Percentiles rank a stretch among this genome's conserved stretches.
Evolutionary conservation across 2,797 vertebrate genomes (phyloP).

Genomic region (Podargus strigoides): DNA sequence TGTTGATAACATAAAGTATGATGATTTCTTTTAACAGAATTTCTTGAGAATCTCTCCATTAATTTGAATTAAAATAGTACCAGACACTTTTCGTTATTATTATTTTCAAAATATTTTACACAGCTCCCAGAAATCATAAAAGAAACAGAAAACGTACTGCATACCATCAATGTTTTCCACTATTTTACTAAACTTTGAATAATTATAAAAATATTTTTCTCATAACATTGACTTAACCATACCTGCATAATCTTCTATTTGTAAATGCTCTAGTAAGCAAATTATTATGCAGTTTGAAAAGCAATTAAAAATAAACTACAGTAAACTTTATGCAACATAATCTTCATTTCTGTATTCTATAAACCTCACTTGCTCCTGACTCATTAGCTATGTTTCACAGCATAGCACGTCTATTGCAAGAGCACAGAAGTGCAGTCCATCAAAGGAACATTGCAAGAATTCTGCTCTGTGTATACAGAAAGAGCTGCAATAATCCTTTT

Average conservation of each 20-base stretch:
- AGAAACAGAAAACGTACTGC: not conserved
- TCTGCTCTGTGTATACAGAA: not conserved
- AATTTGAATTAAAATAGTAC: not conserved
- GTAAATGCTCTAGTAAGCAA: not conserved
- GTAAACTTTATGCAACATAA: not conserved
- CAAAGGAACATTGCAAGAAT: not conserved
- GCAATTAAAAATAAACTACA: slow-evolving; percentile 24
- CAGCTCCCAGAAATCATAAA: not conserved
- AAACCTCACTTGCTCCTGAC: not conserved
- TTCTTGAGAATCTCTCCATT: not conserved
- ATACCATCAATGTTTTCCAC: not conserved
- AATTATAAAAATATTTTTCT: not conserved
- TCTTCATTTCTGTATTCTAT: not conserved
- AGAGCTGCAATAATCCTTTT: not conserved
- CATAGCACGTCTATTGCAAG: accelerated
- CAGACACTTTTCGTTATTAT: not conserved
- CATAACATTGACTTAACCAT: not conserved
- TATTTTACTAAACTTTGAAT: not conserved
- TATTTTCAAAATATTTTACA: not conserved
- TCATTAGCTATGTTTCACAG: not conserved
- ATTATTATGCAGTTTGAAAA: not conserved
- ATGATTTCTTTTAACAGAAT: not conserved
- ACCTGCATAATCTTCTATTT: not conserved
- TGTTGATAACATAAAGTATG: not conserved
- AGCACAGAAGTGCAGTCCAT: not conserved